Conservation (phyloP, 2,888 invertebrate genomes). For the Stegana nigrithorax region DNA sequence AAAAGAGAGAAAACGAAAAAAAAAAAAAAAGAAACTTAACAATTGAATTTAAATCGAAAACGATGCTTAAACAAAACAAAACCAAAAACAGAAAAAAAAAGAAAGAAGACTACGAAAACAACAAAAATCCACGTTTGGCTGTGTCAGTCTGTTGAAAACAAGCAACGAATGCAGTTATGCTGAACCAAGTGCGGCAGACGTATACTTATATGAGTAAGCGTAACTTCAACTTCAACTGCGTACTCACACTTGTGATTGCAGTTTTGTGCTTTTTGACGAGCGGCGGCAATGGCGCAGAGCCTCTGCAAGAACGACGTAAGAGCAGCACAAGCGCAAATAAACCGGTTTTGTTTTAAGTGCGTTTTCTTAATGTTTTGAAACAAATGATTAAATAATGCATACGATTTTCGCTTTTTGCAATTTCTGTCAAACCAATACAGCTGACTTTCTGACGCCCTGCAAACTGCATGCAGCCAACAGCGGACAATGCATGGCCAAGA, state of each 20-base stretch:
- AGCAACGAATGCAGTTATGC: conserved; percentile 26
- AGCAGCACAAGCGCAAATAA: too few relatives aligned
- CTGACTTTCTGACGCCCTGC: conserved; percentile 35
- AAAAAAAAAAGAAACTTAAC: too few relatives aligned
- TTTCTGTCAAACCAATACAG: conserved; percentile 17
- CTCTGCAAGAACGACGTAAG: conserved; percentile 38
- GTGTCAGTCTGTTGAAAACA: conserved; percentile 10
- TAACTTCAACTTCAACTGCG: too few relatives aligned
- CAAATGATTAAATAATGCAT: background rate
- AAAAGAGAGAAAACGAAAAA: too few relatives aligned
- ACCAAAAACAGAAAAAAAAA: background rate
- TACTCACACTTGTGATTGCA: background rate
- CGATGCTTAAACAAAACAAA: background rate
- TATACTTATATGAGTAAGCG: too few relatives aligned
- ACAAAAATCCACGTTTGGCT: background rate
- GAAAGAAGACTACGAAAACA: background rate
- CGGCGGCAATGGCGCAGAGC: conserved; percentile 24
- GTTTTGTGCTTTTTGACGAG: conserved; percentile 6
- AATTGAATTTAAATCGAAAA: too few relatives aligned
- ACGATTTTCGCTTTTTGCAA: background rate
- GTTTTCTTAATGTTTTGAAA: too few relatives aligned
- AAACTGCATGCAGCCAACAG: conserved; percentile 17
- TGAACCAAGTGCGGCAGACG: conserved; percentile 16
- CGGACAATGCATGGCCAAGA: conserved; percentile 23
- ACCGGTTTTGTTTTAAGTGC: too few relatives aligned